Conservation (phyloP, 2,797 vertebrate species). For the Heliangelus exortis region DNA sequence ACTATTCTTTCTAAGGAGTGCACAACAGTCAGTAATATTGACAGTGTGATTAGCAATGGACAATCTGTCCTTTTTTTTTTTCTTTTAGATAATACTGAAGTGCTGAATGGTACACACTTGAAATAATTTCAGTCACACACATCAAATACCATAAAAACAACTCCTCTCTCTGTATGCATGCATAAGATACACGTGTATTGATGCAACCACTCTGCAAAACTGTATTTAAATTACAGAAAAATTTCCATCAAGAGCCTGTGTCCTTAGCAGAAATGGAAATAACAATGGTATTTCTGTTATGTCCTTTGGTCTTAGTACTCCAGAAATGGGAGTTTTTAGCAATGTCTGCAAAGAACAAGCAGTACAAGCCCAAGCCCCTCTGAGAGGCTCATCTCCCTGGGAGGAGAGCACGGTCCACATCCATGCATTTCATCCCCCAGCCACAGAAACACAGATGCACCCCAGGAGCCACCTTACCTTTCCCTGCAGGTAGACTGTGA, state of each 20-base stretch:
- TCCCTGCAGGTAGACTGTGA: not conserved
- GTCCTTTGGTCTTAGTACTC: not conserved
- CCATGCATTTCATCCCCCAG: accelerated
- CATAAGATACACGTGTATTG: not conserved
- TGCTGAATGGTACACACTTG: not conserved
- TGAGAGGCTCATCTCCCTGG: accelerated
- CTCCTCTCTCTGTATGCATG: not conserved
- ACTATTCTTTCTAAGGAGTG: not conserved
- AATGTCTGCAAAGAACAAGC: not conserved
- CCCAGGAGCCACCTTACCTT: not conserved
- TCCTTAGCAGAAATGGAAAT: not conserved
- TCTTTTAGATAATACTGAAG: not conserved
- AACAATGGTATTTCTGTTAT: not conserved
- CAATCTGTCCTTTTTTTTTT: no score
- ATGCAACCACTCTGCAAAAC: not conserved
- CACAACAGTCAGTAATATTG: not conserved
- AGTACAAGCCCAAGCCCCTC: not conserved
- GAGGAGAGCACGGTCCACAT: not conserved
- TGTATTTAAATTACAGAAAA: not conserved
- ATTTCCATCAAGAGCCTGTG: not conserved
- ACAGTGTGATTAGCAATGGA: not conserved
- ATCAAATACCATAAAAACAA: not conserved
- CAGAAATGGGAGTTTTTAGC: not conserved
- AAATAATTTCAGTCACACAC: not conserved
- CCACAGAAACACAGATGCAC: accelerated